Evolutionary conservation across 2,888 invertebrate genomes (phyloP).

Genomic region (Catocala sponsa): DNA sequence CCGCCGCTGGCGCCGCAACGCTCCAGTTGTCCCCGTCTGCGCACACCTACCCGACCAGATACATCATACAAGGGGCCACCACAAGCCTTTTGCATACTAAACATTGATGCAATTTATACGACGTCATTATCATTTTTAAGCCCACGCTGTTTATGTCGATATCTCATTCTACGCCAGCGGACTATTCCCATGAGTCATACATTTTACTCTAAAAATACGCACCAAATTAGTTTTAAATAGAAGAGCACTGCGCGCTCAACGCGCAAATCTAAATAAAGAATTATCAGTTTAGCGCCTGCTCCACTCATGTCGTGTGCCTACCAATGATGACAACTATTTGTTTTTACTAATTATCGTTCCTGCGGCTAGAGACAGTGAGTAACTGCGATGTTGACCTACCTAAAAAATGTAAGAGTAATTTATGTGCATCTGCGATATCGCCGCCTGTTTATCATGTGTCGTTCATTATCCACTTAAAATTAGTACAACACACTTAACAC

Average conservation of each 20-base stretch:
- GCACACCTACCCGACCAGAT: conserved; percentile 52
- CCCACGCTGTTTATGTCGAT: conserved; percentile 19
- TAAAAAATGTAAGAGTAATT: conserved; percentile 69
- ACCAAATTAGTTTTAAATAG: conserved; percentile 64
- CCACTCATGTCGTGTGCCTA: conserved; percentile 58
- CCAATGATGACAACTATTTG: conserved; percentile 48
- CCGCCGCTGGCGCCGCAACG: conserved; percentile 79
- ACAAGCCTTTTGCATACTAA: conserved; percentile 44
- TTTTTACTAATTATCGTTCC: conserved; percentile 43
- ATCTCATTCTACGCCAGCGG: conserved; percentile 22
- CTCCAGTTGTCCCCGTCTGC: conserved; percentile 74
- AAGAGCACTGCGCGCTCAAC: conserved; percentile 50
- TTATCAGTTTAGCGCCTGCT: conserved; percentile 65
- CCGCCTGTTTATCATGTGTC: conserved; percentile 8
- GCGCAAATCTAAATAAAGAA: conserved; percentile 70
- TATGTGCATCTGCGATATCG: conserved; percentile 29
- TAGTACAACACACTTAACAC: not conserved
- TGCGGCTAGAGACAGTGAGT: conserved; percentile 29
- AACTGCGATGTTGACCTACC: conserved; percentile 67
- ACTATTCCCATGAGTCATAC: conserved; percentile 50
- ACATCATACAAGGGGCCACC: conserved; percentile 40
- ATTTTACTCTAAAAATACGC: conserved; percentile 55
- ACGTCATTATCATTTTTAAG: not conserved
- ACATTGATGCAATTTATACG: conserved; percentile 4
- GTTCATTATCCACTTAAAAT: conserved; percentile 6